Evolutionary conservation across 2,888 invertebrate genomes (phyloP), one percentile per base, ranked within the genome.

Genomic region (Piscicola geometra): DNA sequence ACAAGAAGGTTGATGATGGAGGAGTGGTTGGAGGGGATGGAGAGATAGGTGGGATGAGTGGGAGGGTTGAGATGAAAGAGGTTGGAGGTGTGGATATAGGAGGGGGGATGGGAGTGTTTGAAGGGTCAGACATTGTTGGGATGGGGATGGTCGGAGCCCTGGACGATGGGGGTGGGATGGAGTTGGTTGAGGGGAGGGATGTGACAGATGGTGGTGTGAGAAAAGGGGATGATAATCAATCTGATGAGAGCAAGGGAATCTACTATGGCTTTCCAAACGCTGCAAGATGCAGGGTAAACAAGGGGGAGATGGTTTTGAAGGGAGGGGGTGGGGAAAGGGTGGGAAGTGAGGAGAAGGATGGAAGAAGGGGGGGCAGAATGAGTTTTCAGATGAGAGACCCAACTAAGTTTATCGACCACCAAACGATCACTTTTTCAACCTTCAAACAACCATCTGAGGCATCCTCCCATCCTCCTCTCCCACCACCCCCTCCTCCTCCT

Each of bases 401-500:
- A 47, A 47, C 50, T 21, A 47, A 47, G 21, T 9, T 15, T 47
- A 21, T 15, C 9, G 50, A 47, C 21, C 9, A 56, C 5, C 5
- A 56, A 21, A 25, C 60, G 3, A 56, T 56, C 21, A 56, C 60
- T 21, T 56, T 56, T 56, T 56, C 60, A 5, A 56, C 60, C 25
- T 56, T 56, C 60, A 56, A 56, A n/a, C 21, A 56, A 56, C 25
- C 41, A 41, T 15, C 9, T 41, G 41, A 41, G 5, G 9, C 41
- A 5, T 41, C 41, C 41, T 41, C 60, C 21, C 60, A 56, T 5
- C n/a, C 60, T 56, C n/a, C 25, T 18, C 41, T 41, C 15, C 60
- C 60, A 25, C 60, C 60, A 56, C 60, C 60, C 3, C 60, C 60
- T 18, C 60, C 60, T 5, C 60, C 60, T 56, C 60, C 60, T 3